Conservation (phyloP, 2,113 vertebrate genomes). For the Bungarus multicinctus region DNA sequence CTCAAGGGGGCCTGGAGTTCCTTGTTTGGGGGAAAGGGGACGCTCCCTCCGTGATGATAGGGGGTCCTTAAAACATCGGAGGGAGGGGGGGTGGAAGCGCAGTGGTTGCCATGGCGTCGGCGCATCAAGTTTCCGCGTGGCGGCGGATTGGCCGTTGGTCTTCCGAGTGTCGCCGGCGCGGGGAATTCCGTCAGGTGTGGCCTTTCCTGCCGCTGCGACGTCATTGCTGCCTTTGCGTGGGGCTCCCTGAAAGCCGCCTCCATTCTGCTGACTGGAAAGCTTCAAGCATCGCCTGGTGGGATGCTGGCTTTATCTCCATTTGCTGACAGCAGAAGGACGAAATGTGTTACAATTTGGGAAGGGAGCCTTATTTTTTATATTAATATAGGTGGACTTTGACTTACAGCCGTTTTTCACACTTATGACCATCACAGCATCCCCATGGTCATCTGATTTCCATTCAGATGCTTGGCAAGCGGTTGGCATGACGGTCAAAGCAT, state of each 20-base stretch:
- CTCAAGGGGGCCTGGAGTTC: neutral
- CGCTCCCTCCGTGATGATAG: neutral
- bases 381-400: no score
- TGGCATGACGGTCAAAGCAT: no score
- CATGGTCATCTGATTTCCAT: no score
- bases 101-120: no score
- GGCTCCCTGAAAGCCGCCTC: neutral
- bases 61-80: neutral
- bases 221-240: neutral
- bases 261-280: neutral
- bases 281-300: neutral
- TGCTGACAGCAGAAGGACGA: neutral
- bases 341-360: neutral
- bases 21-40: neutral
- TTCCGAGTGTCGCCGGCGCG: neutral
- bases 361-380: neutral
- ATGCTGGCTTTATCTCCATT: neutral
- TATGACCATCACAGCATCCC: no score
- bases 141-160: neutral
- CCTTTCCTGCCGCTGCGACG: neutral
- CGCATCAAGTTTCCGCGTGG: neutral
- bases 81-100: neutral
- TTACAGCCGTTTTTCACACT: no score
- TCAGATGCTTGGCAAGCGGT: no score
- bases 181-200: neutral